Evolutionary conservation across 2,888 invertebrate species (phyloP).

Genomic region (Agrochola lota): DNA sequence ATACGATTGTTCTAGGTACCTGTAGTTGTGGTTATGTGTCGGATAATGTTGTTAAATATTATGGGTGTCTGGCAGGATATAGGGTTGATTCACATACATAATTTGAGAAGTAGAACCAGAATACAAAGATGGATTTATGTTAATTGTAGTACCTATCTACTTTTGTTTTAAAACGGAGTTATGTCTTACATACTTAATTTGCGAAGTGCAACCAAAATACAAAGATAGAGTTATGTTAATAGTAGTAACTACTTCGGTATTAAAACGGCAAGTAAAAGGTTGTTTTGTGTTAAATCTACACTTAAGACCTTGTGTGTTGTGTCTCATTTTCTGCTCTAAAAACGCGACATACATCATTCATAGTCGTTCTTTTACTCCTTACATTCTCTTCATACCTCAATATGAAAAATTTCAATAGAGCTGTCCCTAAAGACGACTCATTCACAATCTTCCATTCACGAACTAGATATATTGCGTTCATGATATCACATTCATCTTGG

Average conservation of each 20-base stretch:
- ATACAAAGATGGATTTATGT: not conserved
- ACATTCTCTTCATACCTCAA: conserved; percentile 15
- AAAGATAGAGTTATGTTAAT: not conserved
- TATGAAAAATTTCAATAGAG: conserved; percentile 23
- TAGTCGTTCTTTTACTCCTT: conserved; percentile 5
- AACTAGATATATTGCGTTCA: conserved; percentile 22
- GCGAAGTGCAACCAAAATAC: not conserved
- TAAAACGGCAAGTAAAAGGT: not conserved
- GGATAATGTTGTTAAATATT: not conserved
- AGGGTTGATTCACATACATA: not conserved
- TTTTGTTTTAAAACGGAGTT: not conserved
- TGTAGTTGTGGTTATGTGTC: not conserved
- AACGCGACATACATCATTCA: conserved; percentile 20
- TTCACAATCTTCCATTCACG: conserved; percentile 42
- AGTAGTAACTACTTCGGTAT: not conserved
- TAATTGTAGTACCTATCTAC: not conserved
- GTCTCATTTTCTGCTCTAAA: not conserved
- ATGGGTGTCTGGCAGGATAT: not conserved
- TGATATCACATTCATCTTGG: conserved; percentile 32
- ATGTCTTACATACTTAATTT: not conserved
- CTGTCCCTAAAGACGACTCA: conserved; percentile 34
- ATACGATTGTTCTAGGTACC: conserved; percentile 9
- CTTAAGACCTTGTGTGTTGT: not conserved
- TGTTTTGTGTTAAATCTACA: not conserved
- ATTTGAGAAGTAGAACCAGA: not conserved